Evolutionary conservation across 2,113 vertebrate genomes (phyloP).

Genomic region (Caranx melampygus): DNA sequence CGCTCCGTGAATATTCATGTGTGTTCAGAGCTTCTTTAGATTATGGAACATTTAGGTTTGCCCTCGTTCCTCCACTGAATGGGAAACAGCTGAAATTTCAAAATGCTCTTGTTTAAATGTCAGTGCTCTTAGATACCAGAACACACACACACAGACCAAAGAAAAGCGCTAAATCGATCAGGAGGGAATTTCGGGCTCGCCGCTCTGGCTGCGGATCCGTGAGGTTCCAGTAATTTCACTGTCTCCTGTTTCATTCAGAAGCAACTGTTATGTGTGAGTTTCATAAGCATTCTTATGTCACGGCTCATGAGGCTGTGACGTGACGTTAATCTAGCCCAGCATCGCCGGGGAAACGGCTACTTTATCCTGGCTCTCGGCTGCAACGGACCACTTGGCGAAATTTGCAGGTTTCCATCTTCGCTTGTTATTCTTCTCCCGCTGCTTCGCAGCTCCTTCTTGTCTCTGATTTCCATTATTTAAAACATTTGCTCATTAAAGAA

Average conservation of each 20-base stretch:
- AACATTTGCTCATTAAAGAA: background rate
- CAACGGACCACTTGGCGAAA: slow-evolving; percentile 19
- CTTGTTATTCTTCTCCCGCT: slow-evolving; percentile 4
- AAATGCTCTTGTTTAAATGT: slow-evolving; percentile 21
- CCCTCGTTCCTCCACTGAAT: background rate
- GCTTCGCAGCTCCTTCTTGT: slow-evolving; percentile 6
- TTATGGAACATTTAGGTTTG: slow-evolving; percentile 1
- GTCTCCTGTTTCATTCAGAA: slow-evolving; percentile 62
- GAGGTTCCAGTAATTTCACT: slow-evolving; percentile 56
- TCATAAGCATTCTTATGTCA: slow-evolving; percentile 73
- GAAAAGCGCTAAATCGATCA: slow-evolving; percentile 19
- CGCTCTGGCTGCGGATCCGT: slow-evolving; percentile 21
- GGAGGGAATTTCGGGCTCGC: slow-evolving; percentile 10
- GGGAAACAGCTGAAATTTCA: slow-evolving; percentile 7
- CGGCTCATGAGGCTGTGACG: slow-evolving; percentile 63
- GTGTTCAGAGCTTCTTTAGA: background rate
- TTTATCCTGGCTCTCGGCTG: slow-evolving; percentile 44
- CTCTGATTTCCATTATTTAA: slow-evolving; percentile 1
- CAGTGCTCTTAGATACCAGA: background rate
- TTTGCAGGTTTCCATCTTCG: slow-evolving; percentile 59
- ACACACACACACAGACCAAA: slow-evolving; percentile 12
- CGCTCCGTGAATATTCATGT: background rate
- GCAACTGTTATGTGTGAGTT: slow-evolving; percentile 57
- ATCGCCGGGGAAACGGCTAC: slow-evolving; percentile 63
- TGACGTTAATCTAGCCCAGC: slow-evolving; percentile 75